These are phyloP conservation scores for Troilus luridus DNA, from an alignment of 2,888 invertebrate genomes.

Conservation along the genomic window DNA sequence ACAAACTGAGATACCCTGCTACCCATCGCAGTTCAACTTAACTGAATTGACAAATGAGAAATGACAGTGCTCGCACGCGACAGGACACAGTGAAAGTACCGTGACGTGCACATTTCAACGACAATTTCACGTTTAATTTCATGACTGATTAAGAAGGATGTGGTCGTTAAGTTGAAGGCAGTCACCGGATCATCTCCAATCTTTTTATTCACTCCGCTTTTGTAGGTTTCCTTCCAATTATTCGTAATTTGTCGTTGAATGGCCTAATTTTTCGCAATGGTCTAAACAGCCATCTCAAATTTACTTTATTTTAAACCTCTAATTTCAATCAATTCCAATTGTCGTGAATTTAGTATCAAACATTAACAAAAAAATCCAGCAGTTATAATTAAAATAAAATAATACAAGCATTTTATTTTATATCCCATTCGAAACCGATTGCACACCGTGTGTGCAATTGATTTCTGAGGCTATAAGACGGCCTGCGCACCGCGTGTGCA, in stretches of 20 bases:
- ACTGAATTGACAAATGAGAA: background rate
- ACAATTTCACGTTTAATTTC: background rate
- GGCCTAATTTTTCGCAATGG: background rate
- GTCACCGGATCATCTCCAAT: background rate
- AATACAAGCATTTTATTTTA: too few relatives aligned
- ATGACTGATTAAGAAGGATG: conserved; percentile 4
- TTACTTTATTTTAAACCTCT: background rate
- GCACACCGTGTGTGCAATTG: too few relatives aligned
- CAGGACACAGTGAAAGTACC: background rate
- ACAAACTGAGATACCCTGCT: too few relatives aligned
- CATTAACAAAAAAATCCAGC: too few relatives aligned
- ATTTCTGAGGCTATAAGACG: too few relatives aligned
- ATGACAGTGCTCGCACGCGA: background rate
- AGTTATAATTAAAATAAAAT: too few relatives aligned
- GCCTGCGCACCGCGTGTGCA: too few relatives aligned
- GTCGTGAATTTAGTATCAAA: too few relatives aligned
- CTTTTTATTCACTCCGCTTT: background rate
- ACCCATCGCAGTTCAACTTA: background rate
- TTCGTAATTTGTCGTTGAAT: background rate
- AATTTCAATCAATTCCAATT: too few relatives aligned
- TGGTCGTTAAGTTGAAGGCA: conserved; percentile 1
- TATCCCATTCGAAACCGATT: too few relatives aligned
- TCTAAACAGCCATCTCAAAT: background rate
- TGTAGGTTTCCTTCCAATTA: conserved; percentile 14
- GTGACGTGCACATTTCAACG: background rate